phyloP scores from a whole-genome alignment of 2,797 vertebrate species.

The Tragelaphus oryx region DNA sequence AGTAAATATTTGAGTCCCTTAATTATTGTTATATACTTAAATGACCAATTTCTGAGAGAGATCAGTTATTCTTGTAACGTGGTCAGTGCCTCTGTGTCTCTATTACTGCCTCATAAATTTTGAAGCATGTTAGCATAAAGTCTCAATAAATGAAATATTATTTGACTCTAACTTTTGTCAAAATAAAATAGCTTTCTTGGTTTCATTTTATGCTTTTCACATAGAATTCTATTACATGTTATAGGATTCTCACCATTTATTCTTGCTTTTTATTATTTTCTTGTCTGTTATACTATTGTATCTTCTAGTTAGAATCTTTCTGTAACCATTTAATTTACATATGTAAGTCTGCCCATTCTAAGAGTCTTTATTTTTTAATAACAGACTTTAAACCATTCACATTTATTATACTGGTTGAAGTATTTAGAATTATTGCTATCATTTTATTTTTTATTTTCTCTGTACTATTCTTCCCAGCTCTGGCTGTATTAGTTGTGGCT shows the following conservation, averaged over 20 bases:
- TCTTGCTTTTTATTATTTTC: not conserved
- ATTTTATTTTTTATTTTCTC: not conserved
- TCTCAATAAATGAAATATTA: not conserved
- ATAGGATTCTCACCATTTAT: not conserved
- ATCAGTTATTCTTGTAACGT: not conserved
- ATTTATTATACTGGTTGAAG: slow-evolving; percentile 30
- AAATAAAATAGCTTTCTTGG: not conserved
- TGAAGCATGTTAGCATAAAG: not conserved
- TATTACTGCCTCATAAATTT: not conserved
- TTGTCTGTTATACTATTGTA: not conserved
- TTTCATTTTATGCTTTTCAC: not conserved
- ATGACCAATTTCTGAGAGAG: not conserved
- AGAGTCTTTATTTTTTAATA: not conserved
- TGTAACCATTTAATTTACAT: not conserved
- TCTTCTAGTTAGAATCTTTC: not conserved
- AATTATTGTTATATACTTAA: not conserved
- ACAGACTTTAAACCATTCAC: slow-evolving; percentile 40
- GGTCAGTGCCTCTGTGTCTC: not conserved
- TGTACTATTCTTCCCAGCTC: not conserved
- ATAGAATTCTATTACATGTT: not conserved
- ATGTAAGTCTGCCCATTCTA: not conserved
- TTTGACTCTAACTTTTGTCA: not conserved
- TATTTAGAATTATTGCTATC: not conserved
- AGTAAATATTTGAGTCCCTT: not conserved
- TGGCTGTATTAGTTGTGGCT: not conserved